phyloP scores from a whole-genome alignment of 2,888 invertebrate genomes.

The Eremobia ochroleuca region DNA sequence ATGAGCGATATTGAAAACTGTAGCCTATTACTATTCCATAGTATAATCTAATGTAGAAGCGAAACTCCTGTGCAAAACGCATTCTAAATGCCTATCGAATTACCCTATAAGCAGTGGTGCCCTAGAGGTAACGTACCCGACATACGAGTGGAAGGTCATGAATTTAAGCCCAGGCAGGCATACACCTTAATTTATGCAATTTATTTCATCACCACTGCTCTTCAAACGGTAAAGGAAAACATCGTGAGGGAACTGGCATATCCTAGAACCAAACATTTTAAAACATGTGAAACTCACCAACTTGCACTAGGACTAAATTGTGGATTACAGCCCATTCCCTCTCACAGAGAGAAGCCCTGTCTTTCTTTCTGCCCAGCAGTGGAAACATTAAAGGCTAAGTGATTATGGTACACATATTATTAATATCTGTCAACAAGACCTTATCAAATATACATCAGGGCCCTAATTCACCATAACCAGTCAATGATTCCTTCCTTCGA shows the following conservation, averaged over 20 bases:
- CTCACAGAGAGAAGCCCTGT: too few species aligned
- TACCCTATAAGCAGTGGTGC: too few species aligned
- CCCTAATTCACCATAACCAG: too few species aligned
- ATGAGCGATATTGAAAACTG: slow-evolving; percentile 72
- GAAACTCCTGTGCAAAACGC: neutral
- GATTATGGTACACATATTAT: neutral
- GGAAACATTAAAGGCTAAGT: neutral
- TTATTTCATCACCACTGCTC: neutral
- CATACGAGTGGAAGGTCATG: neutral
- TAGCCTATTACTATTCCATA: slow-evolving; percentile 58
- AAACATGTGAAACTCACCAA: neutral
- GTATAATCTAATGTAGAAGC: slow-evolving; percentile 8
- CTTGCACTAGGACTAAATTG: neutral
- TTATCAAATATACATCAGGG: too few species aligned
- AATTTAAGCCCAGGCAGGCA: neutral
- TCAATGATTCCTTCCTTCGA: too few species aligned
- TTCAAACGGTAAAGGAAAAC: neutral
- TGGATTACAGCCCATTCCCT: neutral
- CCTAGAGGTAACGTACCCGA: neutral
- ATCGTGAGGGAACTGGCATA: neutral
- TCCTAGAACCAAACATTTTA: neutral
- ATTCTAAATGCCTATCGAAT: neutral
- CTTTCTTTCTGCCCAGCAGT: neutral
- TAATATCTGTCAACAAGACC: too few species aligned
- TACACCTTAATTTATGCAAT: neutral